Evolutionary conservation across 2,888 invertebrate species (phyloP).

Genomic region (Tetrapedia diversipes): DNA sequence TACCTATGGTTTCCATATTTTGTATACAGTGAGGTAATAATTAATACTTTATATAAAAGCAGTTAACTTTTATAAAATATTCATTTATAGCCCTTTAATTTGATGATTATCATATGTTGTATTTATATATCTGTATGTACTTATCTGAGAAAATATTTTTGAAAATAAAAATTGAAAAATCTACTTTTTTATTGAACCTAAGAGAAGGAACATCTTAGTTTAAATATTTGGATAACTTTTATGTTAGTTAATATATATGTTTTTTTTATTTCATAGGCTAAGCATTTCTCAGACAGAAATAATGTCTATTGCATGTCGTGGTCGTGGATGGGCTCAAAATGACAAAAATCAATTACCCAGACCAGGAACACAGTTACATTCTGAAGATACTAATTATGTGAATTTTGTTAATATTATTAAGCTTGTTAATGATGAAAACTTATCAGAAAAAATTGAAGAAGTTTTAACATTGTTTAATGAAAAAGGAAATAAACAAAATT

Average conservation of each 20-base stretch:
- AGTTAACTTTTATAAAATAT: no score
- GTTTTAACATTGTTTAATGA: conserved; percentile 29
- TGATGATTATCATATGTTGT: no score
- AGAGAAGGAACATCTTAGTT: not conserved
- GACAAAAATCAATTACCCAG: conserved; percentile 55
- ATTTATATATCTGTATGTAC: no score
- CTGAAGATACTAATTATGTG: conserved; percentile 44
- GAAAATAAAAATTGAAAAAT: not conserved
- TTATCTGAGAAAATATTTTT: no score
- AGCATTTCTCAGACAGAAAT: conserved; percentile 39
- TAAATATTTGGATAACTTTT: not conserved
- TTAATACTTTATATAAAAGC: no score
- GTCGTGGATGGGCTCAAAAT: conserved; percentile 69
- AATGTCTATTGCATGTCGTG: conserved; percentile 66
- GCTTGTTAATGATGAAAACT: conserved; percentile 33
- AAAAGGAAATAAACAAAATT: conserved; percentile 24
- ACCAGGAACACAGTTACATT: conserved; percentile 55
- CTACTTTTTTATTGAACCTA: not conserved
- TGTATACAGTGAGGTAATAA: no score
- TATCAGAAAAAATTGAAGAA: conserved; percentile 35
- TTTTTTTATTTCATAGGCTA: conserved; percentile 12
- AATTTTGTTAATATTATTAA: conserved; percentile 59
- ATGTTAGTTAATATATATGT: not conserved
- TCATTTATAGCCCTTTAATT: no score
- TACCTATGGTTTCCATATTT: no score